These are phyloP conservation scores for Menidia beryllina DNA, from an alignment of 2,113 vertebrate species.

Conservation along the genomic window DNA sequence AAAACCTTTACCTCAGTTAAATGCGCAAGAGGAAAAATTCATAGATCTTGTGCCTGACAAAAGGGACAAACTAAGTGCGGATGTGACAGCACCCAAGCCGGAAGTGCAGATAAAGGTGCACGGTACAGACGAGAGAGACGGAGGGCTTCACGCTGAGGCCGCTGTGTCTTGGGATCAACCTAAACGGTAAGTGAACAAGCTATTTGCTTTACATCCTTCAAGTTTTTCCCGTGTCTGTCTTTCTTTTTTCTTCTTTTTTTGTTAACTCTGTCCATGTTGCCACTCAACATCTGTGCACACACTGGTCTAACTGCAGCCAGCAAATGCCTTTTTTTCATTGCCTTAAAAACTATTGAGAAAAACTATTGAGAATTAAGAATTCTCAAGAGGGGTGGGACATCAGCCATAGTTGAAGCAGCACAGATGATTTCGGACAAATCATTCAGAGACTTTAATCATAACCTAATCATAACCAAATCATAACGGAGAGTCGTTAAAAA, in stretches of 20 bases:
- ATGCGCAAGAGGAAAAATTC: slow-evolving; percentile 17
- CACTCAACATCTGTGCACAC: slow-evolving; percentile 23
- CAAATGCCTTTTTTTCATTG: no score
- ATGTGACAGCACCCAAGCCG: slow-evolving; percentile 27
- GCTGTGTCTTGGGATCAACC: slow-evolving; percentile 66
- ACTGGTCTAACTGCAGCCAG: not conserved
- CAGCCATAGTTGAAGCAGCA: no score
- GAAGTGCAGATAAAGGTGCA: slow-evolving; percentile 52
- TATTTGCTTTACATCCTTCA: slow-evolving; percentile 15
- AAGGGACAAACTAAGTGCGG: slow-evolving; percentile 21
- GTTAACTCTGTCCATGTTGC: not conserved
- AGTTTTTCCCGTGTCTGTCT: no score
- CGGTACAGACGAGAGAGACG: slow-evolving; percentile 38
- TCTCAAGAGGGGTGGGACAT: no score
- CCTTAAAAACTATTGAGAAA: no score
- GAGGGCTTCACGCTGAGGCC: slow-evolving; percentile 28
- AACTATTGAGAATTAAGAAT: no score
- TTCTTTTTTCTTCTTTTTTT: slow-evolving; percentile 12
- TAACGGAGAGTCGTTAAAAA: no score
- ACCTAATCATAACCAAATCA: no score
- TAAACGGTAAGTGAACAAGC: slow-evolving; percentile 69
- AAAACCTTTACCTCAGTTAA: slow-evolving; percentile 24
- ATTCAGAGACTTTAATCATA: no score
- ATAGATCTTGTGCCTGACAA: slow-evolving; percentile 3
- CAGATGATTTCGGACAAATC: no score